These are phyloP conservation scores for Lysiphlebus fabarum DNA, from an alignment of 1,140 invertebrate genomes.

Conservation along the genomic window DNA sequence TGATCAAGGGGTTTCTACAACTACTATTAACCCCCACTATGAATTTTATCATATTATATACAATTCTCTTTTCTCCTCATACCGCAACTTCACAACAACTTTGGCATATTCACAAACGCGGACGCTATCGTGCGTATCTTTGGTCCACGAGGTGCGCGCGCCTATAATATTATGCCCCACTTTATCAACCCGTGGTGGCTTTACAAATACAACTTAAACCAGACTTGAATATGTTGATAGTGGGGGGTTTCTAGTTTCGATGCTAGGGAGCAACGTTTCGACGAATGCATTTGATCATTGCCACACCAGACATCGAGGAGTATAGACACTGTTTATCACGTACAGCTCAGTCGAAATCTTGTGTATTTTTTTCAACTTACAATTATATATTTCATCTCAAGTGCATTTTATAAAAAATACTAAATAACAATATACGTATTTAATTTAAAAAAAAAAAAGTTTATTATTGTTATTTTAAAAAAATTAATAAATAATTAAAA, in stretches of 20 bases:
- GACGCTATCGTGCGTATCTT: slow-evolving; percentile 23
- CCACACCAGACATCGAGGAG: slow-evolving; percentile 52
- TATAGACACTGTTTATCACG: slow-evolving; percentile 47
- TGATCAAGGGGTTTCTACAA: not conserved
- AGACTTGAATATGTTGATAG: not conserved
- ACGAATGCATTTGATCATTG: slow-evolving; percentile 50
- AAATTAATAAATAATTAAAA: too few relatives aligned
- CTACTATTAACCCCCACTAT: not conserved
- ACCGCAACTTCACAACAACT: slow-evolving; percentile 22
- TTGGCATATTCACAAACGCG: not conserved
- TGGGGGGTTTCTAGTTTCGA: slow-evolving; percentile 1
- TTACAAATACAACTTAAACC: slow-evolving; percentile 4
- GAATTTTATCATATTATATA: slow-evolving; percentile 10
- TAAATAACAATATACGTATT: not conserved
- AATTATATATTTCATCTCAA: not conserved
- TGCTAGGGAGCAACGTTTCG: slow-evolving; percentile 34
- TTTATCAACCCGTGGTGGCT: slow-evolving; percentile 8
- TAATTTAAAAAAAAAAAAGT: not conserved
- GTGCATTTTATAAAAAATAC: too few relatives aligned
- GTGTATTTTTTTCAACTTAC: slow-evolving; percentile 30
- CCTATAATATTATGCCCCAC: slow-evolving; percentile 13
- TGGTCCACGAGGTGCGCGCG: slow-evolving; percentile 31
- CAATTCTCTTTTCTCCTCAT: slow-evolving; percentile 25
- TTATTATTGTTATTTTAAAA: too few relatives aligned
- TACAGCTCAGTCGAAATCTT: slow-evolving; percentile 49